Percentiles rank a stretch among this genome's conserved stretches.
Evolutionary conservation across 2,888 invertebrate species (phyloP).

Genomic region (Pediacus dermestoides): DNA sequence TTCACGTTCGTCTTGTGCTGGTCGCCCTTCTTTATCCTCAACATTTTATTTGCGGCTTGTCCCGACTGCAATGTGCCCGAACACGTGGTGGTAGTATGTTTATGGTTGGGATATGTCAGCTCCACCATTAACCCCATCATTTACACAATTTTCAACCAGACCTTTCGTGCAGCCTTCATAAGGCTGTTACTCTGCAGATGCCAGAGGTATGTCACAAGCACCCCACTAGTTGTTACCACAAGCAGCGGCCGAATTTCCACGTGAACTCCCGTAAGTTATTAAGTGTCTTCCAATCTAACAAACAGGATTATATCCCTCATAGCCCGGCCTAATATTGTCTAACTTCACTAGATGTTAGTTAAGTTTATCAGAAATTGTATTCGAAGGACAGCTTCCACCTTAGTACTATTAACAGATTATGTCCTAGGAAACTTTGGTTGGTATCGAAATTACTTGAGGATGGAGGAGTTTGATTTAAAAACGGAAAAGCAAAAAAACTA

Average conservation of each 20-base stretch:
- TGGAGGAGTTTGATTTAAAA: too few relatives aligned
- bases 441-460: too few relatives aligned
- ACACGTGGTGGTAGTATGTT: slow-evolving; percentile 73
- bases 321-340: too few relatives aligned
- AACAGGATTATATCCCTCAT: too few relatives aligned
- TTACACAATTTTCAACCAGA: slow-evolving; percentile 88
- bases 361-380: too few relatives aligned
- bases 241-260: slow-evolving; percentile 16
- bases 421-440: too few relatives aligned
- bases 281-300: too few relatives aligned
- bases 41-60: slow-evolving; percentile 83
- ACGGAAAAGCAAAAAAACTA: too few relatives aligned
- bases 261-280: too few relatives aligned
- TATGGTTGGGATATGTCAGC: slow-evolving; percentile 90
- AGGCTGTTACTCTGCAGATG: slow-evolving; percentile 72
- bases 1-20: slow-evolving; percentile 90
- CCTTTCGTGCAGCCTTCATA: slow-evolving; percentile 82
- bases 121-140: slow-evolving; percentile 93
- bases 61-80: slow-evolving; percentile 73
- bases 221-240: slow-evolving; percentile 8
- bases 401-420: too few relatives aligned
- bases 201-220: slow-evolving; percentile 56
- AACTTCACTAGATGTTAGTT: too few relatives aligned
- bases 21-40: slow-evolving; percentile 88
- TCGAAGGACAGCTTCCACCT: too few relatives aligned